Evolutionary conservation across 2,113 vertebrate species (phyloP), one percentile per base, ranked within the genome.

Genomic region (Actinemys pallida): DNA sequence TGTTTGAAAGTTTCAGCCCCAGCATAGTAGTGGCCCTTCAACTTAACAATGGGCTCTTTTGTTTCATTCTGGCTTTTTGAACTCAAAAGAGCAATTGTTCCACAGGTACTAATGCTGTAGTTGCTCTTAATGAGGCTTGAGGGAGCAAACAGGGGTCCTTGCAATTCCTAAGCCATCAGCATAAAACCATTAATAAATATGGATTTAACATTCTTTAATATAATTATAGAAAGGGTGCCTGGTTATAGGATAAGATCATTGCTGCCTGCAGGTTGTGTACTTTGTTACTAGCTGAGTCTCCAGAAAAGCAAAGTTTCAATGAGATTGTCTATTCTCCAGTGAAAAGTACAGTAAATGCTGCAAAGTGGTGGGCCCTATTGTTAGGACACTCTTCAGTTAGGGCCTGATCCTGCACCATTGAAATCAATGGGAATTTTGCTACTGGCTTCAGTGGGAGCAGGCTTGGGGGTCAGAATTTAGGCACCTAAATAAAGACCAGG

Each of bases 1-100:
- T 50, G 22, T 47, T 31, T 47, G 45, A 62, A 42, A 3, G 2
- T n/a, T 0, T 1, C 6, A 1, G 31, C 85, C 54, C 19, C 4
- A 12, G 22, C 0, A 1, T 31, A 76, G 75, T 47, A 16, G 5
- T 50, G 50, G 56, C 45, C 19, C 10, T 81, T 42, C 17, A 54
- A n/a, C 3, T 57, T 65, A 83, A 53, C 47, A 59, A 14, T 8
- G 24, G 31, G 8, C 24, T 3, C 25, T 90, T 59, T 42, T 86
- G n/a, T 87, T 95, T 62, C 53, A 8, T 20, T 5, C 45, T 35
- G 42, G 78, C 56, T 83, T 84, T 75, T 76, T 86, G 80, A 56
- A 88, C 72, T 20, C 45, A 10, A 59, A 83, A 54, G 22, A 59
- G 20, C 35, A 4, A 75, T 16, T 5, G 1, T 78, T 84, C 24